Evolutionary conservation across 1,140 invertebrate species (phyloP).

Genomic region (Drosophila ercepeae): DNA sequence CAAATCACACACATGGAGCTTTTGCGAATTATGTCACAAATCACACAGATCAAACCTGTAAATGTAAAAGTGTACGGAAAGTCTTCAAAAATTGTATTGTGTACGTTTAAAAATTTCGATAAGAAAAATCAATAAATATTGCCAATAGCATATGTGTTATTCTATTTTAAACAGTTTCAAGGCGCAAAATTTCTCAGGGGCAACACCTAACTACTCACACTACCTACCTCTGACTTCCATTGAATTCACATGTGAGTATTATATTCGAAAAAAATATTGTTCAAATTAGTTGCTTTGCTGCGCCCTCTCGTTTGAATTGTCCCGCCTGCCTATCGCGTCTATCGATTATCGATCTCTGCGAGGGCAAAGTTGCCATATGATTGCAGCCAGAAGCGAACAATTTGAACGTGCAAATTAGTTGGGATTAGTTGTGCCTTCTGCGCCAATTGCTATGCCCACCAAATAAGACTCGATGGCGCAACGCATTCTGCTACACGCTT

Average conservation of each 20-base stretch:
- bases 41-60: slow-evolving; percentile 19
- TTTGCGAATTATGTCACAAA: slow-evolving; percentile 44
- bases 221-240: background rate
- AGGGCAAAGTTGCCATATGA: slow-evolving; percentile 5
- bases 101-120: slow-evolving; percentile 47
- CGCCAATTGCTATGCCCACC: background rate
- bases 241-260: slow-evolving; percentile 25
- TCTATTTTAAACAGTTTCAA: slow-evolving; percentile 20
- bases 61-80: slow-evolving; percentile 40
- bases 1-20: slow-evolving; percentile 2
- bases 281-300: background rate
- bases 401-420: background rate
- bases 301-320: slow-evolving; percentile 3
- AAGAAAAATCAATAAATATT: slow-evolving; percentile 44
- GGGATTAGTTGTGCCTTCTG: background rate
- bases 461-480: background rate
- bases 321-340: background rate
- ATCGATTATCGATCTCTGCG: slow-evolving; percentile 14
- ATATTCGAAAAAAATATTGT: background rate
- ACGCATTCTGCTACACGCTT: background rate
- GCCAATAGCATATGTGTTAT: slow-evolving; percentile 35
- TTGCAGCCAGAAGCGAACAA: background rate
- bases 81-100: slow-evolving; percentile 51
- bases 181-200: slow-evolving; percentile 32
- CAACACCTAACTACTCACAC: slow-evolving; percentile 13